Evolutionary conservation across 2,113 vertebrate genomes (phyloP), one percentile per base, ranked within the genome.

Genomic region (Aplodontia rufa): DNA sequence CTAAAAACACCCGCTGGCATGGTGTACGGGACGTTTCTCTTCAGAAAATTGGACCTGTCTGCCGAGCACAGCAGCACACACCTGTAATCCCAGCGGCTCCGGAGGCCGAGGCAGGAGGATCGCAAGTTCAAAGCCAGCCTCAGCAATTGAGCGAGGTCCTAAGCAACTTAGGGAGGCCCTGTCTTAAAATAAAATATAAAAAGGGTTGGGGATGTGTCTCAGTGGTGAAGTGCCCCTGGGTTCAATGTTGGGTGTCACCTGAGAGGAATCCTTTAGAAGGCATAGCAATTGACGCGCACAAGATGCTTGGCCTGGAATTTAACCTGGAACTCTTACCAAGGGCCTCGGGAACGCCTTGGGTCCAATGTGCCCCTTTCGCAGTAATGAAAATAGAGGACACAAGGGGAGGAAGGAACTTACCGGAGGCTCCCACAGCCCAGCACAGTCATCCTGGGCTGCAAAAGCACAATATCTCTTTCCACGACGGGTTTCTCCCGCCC

Each of bases 391-490:
- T 0, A 12, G 62, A 87, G 30, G 58, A 7, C 2, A 6, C 17
- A 0, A 4, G 66, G 64, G 26, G 22, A 82, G 47, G 40, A 79
- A n/a, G 37, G 42, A 26, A 3, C 12, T 32, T 19, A 2, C 58
- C 0, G 0, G 9, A 17, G 12, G 4, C 47, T 82, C 30, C 42
- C 11, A 4, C 12, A 3, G 4, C 53, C 40, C 7, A 60, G 11
- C 24, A 8, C 9, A 10, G 58, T 28, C 58, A 60, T 60, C 28
- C 24, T 28, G 58, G 24, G 58, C 6, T 60, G 8, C 58, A 26
- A 4, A 60, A 26, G 2, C 0, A 1, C 8, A 1, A 1, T 2
- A 0, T 13, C 40, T 16, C 5, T 17, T 82, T 66, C 10, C 5
- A 0, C 26, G 3, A 14, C 40, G 3, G 42, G 22, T 17, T 4